Conservation (phyloP, 2,113 vertebrate genomes). For the Sylvilagus bachmani region DNA sequence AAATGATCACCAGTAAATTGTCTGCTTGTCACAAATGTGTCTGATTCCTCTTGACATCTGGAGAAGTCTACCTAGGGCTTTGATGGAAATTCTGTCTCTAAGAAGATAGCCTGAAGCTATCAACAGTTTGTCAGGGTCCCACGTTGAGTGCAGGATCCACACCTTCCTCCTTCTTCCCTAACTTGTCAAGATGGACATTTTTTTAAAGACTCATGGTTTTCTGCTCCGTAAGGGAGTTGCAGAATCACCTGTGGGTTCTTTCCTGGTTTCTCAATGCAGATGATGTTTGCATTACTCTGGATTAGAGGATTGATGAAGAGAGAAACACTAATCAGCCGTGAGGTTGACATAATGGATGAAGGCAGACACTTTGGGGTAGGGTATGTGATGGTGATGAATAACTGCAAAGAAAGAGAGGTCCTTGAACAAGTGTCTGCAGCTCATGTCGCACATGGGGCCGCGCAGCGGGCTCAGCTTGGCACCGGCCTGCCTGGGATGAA, state of each 20-base stretch:
- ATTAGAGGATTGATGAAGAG: background rate
- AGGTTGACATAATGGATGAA: background rate
- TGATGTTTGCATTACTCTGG: background rate
- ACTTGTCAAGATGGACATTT: background rate
- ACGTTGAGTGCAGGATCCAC: rapidly evolving
- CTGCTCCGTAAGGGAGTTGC: background rate
- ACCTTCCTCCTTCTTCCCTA: background rate
- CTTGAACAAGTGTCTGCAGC: background rate
- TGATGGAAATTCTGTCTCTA: background rate
- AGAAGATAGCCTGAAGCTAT: background rate
- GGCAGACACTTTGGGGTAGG: background rate
- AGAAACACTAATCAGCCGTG: background rate
- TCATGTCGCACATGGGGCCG: background rate
- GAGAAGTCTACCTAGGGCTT: background rate
- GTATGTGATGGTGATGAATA: background rate
- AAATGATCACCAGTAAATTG: background rate
- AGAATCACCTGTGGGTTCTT: background rate
- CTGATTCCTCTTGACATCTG: background rate
- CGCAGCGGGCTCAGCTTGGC: background rate
- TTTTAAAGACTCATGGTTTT: background rate
- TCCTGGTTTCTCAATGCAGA: background rate
- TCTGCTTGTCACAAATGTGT: background rate
- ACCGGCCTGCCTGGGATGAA: background rate
- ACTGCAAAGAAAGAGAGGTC: background rate
- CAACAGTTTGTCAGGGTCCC: background rate